Conservation (phyloP, 1,140 invertebrate genomes). For the Lordiphosa clarofinis region DNA sequence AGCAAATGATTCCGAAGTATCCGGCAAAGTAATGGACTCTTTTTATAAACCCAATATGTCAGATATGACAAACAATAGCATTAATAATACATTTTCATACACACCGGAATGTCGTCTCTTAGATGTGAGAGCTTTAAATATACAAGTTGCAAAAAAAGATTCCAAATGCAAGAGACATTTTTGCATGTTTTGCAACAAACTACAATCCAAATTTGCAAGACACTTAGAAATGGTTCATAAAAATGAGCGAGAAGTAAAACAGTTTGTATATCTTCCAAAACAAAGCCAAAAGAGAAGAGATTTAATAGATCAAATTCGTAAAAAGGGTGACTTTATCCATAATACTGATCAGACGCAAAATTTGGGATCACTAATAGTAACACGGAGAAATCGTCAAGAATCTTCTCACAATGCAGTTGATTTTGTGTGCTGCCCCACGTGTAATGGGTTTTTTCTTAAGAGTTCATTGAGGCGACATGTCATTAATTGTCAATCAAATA, state of each 20-base stretch:
- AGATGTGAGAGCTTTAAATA: too few relatives aligned
- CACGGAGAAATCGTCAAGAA: background rate
- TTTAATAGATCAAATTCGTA: background rate
- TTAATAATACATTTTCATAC: too few relatives aligned
- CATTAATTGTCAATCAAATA: background rate
- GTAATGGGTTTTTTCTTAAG: slow-evolving; percentile 1
- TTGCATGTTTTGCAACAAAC: too few relatives aligned
- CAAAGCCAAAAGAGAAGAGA: background rate
- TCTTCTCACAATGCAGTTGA: background rate
- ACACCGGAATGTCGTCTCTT: background rate
- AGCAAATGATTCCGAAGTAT: too few relatives aligned
- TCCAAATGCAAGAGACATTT: too few relatives aligned
- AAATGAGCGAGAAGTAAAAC: slow-evolving; percentile 1
- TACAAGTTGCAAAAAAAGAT: too few relatives aligned
- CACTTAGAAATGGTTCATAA: slow-evolving; percentile 1
- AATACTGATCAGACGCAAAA: background rate
- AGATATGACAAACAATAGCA: too few relatives aligned
- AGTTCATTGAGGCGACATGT: background rate
- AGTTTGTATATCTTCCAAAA: background rate
- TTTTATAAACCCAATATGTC: too few relatives aligned
- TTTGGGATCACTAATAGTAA: background rate
- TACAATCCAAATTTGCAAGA: slow-evolving; percentile 1
- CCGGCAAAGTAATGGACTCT: too few relatives aligned
- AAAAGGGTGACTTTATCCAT: background rate
- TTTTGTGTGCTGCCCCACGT: background rate